Conservation (phyloP, 64 coral and sea anemone genomes). For the Cladopsammia gracilis region DNA sequence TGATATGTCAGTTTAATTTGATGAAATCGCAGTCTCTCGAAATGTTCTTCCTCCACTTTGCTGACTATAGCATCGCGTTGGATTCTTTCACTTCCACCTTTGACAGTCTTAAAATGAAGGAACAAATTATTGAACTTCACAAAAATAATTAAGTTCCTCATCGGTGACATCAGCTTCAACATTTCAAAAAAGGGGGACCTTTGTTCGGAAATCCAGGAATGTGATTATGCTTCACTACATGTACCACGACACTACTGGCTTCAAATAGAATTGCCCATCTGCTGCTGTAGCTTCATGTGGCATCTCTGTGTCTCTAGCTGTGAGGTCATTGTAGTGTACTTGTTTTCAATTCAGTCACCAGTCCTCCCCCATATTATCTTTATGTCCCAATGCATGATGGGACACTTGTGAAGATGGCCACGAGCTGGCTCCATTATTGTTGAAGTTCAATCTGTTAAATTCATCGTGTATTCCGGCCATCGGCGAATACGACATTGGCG, state of each 20-base stretch:
- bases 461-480: too few species aligned
- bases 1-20: constrained; percentile 45
- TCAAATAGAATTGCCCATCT: constrained; percentile 3
- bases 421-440: too few species aligned
- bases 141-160: constrained; percentile 35
- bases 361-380: too few species aligned
- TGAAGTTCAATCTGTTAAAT: too few species aligned
- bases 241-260: constrained; percentile 43
- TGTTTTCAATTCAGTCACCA: too few species aligned
- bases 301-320: constrained; percentile 2
- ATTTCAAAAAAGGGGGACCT: constrained; percentile 53
- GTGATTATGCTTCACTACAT: constrained; percentile 21
- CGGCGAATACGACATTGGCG: too few species aligned
- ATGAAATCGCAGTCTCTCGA: constrained; percentile 24
- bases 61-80: constrained; percentile 37
- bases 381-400: too few species aligned
- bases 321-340: too few species aligned
- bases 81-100: not conserved
- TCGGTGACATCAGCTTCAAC: constrained; percentile 37
- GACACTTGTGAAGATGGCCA: too few species aligned
- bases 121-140: constrained; percentile 40
- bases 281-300: not conserved
- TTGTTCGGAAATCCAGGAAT: not conserved
- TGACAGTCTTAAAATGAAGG: constrained; percentile 48
- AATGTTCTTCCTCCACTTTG: constrained; percentile 43